Evolutionary conservation across 2,888 invertebrate genomes (phyloP), one percentile per base, ranked within the genome.

Genomic region (Acanthosepion esculentum): DNA sequence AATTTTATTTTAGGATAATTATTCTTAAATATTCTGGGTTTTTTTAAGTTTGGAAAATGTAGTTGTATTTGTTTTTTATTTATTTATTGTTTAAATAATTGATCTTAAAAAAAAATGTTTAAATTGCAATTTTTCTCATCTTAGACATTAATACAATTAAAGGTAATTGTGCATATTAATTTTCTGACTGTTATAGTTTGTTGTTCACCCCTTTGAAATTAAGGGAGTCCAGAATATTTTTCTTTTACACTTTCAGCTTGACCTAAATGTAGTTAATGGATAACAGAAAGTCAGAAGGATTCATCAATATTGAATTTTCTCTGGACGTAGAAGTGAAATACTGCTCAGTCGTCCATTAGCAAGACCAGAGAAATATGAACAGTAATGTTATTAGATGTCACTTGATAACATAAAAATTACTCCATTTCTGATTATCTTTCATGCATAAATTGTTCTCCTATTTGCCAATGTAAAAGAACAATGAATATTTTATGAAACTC

Each of bases 351-450:
- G 78, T n/a, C n/a, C 15, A 12, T 78, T 78, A 78, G 4, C 15
- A 78, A 78, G 33, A 78, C n/a, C n/a, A 78, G n/a, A 78, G 78
- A 78, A 78, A n/a, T n/a, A 5, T 33, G n/a, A 78, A n/a, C n/a
- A 33, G n/a, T n/a, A 78, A 33, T 78, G 78, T n/a, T 78, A 78
- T 78, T 78, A 78, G 78, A 78, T 78, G n/a, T 78, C 78, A 78
- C 12, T 78, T 78, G 78, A 78, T 78, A 78, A 78, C n/a, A 10
- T 33, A 33, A 78, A 78, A 78, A 78, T 15, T 78, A 33, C 78
- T 33, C 78, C 78, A 78, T 78, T 78, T 78, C 41, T 78, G 78
- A 78, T 78, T n/a, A 78, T 12, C 10, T 78, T 78, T 78, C 78
- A 78, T 78, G 78, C 78, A 78, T 78, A 78, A 78, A 78, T 78